Evolutionary conservation across 92 coral and sea anemone genomes (phyloP), one percentile per base, ranked within the genome.

Genomic region (Chrysogorgia sp.): DNA sequence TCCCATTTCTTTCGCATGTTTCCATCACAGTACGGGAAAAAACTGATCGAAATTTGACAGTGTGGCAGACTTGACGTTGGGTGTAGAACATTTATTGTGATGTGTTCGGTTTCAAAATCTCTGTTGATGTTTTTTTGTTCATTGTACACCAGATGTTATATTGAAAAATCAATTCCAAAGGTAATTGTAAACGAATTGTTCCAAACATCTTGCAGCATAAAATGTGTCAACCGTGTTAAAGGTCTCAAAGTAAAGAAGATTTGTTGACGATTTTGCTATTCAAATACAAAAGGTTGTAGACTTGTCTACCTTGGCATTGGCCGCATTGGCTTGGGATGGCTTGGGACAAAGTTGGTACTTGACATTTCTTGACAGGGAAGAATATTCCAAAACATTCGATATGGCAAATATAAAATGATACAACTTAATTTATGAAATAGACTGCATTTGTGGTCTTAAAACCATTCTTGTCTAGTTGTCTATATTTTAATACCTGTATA

Each of bases 91-190:
- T 47, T 47, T 47, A 12, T 4, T 47, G 2, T 47, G 53, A 47
- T 29, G 23, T 57, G 32, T 23, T 23, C 63, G 23, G 23, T 14
- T 57, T 57, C 8, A 17, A 52, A 52, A 52, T 52, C 59, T 52
- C 31, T 57, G 63, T 29, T 29, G 34, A 43, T 57, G 59, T 52
- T 17, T 23, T 23, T 17, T 7, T 6, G 59, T 6, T 10, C 34
- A 57, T 57, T 57, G 63, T 57, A 57, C 63, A 23, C 23, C 12
- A 29, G 34, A 57, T 57, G 63, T 57, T 13, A 31, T 57, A 23
- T 14, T 57, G 30, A 57, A 19, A 57, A 14, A 57, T 57, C 32
- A 13, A 3, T 29, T 14, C 32, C 32, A 30, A 23, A 23, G 17
- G n/a, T 15, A n/a, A 47, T 47, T n/a, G n/a, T n/a, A n/a, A n/a